phyloP scores from a whole-genome alignment of 1,140 invertebrate genomes.

The Scaptodrosophila lebanonensis region DNA sequence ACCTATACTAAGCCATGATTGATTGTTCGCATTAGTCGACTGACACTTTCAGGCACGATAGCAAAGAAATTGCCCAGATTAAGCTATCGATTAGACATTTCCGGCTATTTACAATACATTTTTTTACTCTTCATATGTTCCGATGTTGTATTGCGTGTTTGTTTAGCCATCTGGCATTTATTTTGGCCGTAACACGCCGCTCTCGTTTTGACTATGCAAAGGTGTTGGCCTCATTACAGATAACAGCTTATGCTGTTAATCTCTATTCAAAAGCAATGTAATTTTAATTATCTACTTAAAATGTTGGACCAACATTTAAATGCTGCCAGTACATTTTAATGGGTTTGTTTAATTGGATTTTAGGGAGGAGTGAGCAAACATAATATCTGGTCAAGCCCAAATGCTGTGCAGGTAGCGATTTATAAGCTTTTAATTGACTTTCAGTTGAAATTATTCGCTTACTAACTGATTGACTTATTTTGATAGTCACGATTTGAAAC shows the following conservation, averaged over 20 bases:
- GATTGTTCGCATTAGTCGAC: conserved; percentile 20
- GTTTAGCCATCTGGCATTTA: neutral
- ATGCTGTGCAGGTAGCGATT: conserved; percentile 18
- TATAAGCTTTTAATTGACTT: conserved; percentile 26
- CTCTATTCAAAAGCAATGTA: conserved; percentile 29
- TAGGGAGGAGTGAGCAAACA: no score
- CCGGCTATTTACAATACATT: neutral
- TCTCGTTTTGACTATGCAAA: conserved; percentile 34
- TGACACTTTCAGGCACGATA: conserved; percentile 8
- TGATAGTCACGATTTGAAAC: no score
- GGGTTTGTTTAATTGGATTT: conserved; percentile 40
- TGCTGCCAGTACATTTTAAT: conserved; percentile 20
- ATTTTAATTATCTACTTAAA: conserved; percentile 45
- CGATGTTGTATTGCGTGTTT: no score
- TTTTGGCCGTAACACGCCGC: no score
- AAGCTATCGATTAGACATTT: conserved; percentile 21
- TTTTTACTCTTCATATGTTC: no score
- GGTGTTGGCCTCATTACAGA: conserved; percentile 35
- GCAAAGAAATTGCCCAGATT: conserved; percentile 1
- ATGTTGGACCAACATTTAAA: conserved; percentile 33
- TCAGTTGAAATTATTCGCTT: no score
- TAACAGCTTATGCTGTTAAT: conserved; percentile 46
- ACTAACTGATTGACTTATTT: no score
- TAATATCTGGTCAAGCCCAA: neutral
- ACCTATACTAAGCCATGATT: no score